Percentiles rank a stretch among this genome's conserved stretches.
These are phyloP conservation scores for Cotesia congregata DNA, from an alignment of 2,888 invertebrate species.

Conservation along the genomic window DNA sequence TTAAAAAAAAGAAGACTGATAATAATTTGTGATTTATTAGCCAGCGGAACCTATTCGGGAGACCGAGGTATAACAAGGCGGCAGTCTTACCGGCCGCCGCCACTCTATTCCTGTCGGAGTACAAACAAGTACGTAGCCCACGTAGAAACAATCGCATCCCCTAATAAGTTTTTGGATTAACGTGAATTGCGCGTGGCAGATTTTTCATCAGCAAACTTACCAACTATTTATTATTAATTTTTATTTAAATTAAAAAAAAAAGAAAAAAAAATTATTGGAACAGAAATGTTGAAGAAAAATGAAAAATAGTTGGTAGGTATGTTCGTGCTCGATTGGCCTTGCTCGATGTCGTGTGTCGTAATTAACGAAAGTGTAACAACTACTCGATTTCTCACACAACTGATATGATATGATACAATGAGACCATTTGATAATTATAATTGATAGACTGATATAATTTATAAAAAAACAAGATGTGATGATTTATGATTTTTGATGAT, in stretches of 20 bases:
- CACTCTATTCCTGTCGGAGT: constrained; percentile 74
- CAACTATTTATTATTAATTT: background rate
- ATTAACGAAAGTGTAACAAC: constrained; percentile 49
- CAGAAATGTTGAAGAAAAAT: background rate
- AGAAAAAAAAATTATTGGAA: background rate
- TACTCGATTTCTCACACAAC: constrained; percentile 48
- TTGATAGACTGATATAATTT: constrained; percentile 33
- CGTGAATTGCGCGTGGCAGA: constrained; percentile 52
- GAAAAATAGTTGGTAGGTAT: constrained; percentile 39
- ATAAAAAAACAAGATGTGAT: constrained; percentile 40
- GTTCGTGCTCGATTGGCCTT: constrained; percentile 50
- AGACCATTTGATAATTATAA: constrained; percentile 38
- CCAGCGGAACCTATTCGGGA: constrained; percentile 83
- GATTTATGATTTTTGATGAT: constrained; percentile 46
- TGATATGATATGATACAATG: background rate
- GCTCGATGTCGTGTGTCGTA: constrained; percentile 57
- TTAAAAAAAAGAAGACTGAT: constrained; percentile 59
- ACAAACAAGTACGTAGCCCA: constrained; percentile 77
- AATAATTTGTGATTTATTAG: constrained; percentile 74
- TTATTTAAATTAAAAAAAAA: background rate
- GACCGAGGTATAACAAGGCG: constrained; percentile 80
- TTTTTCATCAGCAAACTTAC: constrained; percentile 41
- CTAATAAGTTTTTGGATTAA: constrained; percentile 64
- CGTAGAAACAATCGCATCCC: constrained; percentile 65
- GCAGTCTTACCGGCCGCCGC: constrained; percentile 71